Evolutionary conservation across 2,888 invertebrate species (phyloP).

Genomic region (Tromatobia lineatoria): DNA sequence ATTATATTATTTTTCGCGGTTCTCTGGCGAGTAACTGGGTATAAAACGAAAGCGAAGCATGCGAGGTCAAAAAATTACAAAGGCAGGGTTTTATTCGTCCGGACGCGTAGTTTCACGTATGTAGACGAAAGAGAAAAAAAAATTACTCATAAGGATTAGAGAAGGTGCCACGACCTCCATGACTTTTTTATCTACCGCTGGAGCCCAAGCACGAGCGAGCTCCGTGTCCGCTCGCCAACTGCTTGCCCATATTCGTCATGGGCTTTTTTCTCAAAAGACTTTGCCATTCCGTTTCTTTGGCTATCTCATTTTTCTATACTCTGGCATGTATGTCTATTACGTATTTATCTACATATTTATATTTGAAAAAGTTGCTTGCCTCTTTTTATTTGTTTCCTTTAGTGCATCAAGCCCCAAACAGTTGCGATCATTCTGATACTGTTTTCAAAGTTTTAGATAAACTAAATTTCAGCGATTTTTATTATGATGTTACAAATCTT

Average conservation of each 20-base stretch:
- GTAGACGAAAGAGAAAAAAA: constrained; percentile 13
- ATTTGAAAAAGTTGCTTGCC: not conserved
- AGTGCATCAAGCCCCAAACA: no score
- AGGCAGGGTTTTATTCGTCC: not conserved
- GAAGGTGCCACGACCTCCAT: not conserved
- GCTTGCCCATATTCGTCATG: not conserved
- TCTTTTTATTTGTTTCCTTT: no score
- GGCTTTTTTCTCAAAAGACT: not conserved
- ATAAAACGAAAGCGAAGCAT: constrained; percentile 10
- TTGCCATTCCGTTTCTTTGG: not conserved
- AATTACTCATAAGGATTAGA: not conserved
- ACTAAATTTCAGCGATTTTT: no score
- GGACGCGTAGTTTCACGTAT: constrained; percentile 49
- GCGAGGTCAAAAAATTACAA: constrained; percentile 13
- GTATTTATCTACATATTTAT: no score
- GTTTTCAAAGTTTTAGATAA: no score
- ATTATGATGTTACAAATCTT: no score
- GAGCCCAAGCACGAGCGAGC: constrained; percentile 1
- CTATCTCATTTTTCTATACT: not conserved
- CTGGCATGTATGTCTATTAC: not conserved
- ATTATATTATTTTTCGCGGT: constrained; percentile 6
- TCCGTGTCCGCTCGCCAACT: not conserved
- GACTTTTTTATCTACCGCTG: not conserved
- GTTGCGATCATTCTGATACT: no score
- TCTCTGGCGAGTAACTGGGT: constrained; percentile 7